These are phyloP conservation scores for Thera britannica DNA, from an alignment of 2,888 invertebrate species.

Conservation along the genomic window DNA sequence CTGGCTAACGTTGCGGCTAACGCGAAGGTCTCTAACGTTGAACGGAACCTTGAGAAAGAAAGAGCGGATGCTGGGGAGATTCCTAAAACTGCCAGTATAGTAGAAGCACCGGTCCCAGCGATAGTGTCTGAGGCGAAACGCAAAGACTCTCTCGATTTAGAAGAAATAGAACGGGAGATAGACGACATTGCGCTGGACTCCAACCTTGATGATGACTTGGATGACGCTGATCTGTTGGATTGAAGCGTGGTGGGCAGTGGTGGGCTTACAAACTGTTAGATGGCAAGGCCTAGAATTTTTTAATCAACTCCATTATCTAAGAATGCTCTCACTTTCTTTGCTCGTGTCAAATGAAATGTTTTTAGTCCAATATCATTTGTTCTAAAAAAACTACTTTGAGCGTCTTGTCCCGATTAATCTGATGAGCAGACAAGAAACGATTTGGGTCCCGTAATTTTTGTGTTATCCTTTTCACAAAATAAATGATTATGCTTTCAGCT, in stretches of 20 bases:
- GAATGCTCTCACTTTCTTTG: background rate
- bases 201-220: slow-evolving; percentile 30
- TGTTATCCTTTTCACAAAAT: no score
- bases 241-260: slow-evolving; percentile 25
- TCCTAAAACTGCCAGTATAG: background rate
- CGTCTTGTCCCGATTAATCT: no score
- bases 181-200: slow-evolving; percentile 31
- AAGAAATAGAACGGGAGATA: slow-evolving; percentile 32
- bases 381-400: no score
- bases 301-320: background rate
- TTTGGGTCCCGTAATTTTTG: no score
- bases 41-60: slow-evolving; percentile 26
- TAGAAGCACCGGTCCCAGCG: slow-evolving; percentile 4
- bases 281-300: background rate
- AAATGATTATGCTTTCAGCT: no score
- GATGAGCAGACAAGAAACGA: no score
- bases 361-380: no score
- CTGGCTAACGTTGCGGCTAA: slow-evolving; percentile 30
- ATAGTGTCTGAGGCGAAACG: slow-evolving; percentile 20
- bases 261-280: slow-evolving; percentile 4
- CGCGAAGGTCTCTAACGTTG: slow-evolving; percentile 29
- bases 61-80: slow-evolving; percentile 10
- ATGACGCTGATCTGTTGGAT: slow-evolving; percentile 32
- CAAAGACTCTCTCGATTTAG: slow-evolving; percentile 29
- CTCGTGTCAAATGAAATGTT: background rate